phyloP scores from a whole-genome alignment of 2,113 vertebrate genomes.

The Corvus moneduloides region DNA sequence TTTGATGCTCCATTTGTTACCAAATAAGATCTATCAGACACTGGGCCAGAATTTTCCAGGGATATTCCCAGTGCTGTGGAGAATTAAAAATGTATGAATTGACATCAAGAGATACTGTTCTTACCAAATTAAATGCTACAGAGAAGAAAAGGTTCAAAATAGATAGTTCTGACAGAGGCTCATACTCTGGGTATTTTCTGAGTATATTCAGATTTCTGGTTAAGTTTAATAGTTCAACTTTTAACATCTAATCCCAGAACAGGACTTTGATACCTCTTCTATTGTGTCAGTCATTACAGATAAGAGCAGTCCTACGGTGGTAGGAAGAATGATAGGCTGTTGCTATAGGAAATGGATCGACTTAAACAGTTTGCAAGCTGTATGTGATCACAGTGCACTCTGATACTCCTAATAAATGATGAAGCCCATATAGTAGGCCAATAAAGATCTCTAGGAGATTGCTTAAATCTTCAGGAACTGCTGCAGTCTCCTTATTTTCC shows the following conservation, averaged over 20 bases:
- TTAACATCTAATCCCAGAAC: neutral
- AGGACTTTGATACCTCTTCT: neutral
- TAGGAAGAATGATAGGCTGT: neutral
- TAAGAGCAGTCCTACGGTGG: accelerated
- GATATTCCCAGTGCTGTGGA: neutral
- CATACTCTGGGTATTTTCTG: neutral
- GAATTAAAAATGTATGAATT: neutral
- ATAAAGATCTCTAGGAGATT: neutral
- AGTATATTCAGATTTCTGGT: neutral
- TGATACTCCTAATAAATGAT: neutral
- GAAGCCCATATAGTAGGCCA: neutral
- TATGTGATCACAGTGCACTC: neutral
- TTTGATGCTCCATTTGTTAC: neutral
- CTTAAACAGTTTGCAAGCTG: neutral
- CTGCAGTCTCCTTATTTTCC: neutral
- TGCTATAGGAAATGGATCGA: neutral
- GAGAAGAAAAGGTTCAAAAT: neutral
- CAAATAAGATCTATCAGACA: neutral
- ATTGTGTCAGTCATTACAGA: neutral
- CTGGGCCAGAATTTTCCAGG: neutral
- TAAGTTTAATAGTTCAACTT: neutral
- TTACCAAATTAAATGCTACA: neutral
- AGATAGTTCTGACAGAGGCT: neutral
- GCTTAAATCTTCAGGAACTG: neutral
- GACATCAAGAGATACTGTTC: neutral